Conservation (phyloP, 2,113 vertebrate genomes). For the Lutjanus erythropterus region DNA sequence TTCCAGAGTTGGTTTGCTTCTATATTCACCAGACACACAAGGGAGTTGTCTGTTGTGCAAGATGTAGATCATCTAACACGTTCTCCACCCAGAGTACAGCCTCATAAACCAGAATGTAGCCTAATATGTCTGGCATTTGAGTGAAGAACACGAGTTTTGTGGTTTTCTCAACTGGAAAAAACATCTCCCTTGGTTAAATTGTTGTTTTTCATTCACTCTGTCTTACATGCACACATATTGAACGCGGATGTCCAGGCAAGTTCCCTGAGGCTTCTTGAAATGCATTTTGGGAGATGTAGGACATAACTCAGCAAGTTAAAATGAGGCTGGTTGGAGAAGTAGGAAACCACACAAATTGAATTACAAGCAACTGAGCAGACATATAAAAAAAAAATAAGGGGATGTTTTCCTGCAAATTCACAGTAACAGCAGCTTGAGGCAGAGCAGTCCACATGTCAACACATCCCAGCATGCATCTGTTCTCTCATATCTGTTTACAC, state of each 20-base stretch:
- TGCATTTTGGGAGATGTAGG: constrained; percentile 28
- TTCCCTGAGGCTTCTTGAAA: neutral
- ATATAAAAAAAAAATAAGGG: neutral
- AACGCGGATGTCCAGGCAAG: neutral
- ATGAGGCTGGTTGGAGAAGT: constrained; percentile 13
- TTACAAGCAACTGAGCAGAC: neutral
- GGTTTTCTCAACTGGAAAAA: constrained; percentile 3
- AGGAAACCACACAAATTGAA: constrained; percentile 12
- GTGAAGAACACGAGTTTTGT: neutral
- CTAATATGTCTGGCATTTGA: constrained; percentile 10
- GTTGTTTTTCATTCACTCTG: neutral
- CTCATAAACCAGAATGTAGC: constrained; percentile 19
- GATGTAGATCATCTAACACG: constrained; percentile 39
- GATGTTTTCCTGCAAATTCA: constrained; percentile 4
- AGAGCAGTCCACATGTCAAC: neutral
- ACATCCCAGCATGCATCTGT: neutral
- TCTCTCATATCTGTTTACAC: constrained; percentile 14
- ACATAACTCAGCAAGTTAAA: neutral
- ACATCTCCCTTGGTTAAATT: neutral
- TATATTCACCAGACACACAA: constrained; percentile 24
- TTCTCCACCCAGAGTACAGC: constrained; percentile 15
- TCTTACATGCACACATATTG: neutral
- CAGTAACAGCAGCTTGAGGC: neutral
- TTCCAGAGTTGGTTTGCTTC: neutral
- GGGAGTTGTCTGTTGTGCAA: constrained; percentile 26